Evolutionary conservation across 2,888 invertebrate genomes (phyloP).

Genomic region (Dolomedes plantarius): DNA sequence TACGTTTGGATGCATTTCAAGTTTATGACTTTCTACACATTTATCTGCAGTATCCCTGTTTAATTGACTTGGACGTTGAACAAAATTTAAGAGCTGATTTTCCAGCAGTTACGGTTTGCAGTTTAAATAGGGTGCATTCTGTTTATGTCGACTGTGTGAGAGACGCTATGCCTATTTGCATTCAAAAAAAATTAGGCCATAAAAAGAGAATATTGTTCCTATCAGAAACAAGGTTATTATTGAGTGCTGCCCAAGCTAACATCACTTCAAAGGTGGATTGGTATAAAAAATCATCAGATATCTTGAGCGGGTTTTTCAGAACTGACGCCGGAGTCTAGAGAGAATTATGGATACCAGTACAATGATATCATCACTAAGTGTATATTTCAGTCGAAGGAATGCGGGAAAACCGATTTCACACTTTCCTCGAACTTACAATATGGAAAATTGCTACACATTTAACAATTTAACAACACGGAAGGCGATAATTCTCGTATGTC

Average conservation of each 20-base stretch:
- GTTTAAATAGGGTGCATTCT: slow-evolving; percentile 15
- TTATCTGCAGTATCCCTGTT: slow-evolving; percentile 35
- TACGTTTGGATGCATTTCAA: not conserved
- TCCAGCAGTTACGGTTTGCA: slow-evolving; percentile 46
- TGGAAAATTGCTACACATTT: slow-evolving; percentile 41
- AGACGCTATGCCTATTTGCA: too few species aligned
- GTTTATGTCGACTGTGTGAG: slow-evolving; percentile 7
- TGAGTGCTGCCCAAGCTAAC: not conserved
- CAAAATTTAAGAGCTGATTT: slow-evolving; percentile 14
- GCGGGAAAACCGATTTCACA: slow-evolving; percentile 5
- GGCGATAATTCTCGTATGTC: not conserved
- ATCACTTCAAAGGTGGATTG: not conserved
- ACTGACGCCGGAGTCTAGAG: not conserved
- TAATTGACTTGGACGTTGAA: slow-evolving; percentile 17
- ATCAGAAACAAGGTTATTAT: not conserved
- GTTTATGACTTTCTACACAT: not conserved
- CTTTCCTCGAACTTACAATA: not conserved
- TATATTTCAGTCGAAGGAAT: slow-evolving; percentile 27
- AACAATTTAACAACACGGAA: not conserved
- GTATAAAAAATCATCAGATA: not conserved
- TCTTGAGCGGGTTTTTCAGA: not conserved
- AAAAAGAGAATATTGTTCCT: too few species aligned
- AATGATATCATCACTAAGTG: slow-evolving; percentile 3
- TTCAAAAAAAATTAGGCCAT: too few species aligned
- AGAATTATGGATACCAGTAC: slow-evolving; percentile 21